Evolutionary conservation across 2,113 vertebrate species (phyloP), one percentile per base, ranked within the genome.

Genomic region (Mionectes macconnelli): DNA sequence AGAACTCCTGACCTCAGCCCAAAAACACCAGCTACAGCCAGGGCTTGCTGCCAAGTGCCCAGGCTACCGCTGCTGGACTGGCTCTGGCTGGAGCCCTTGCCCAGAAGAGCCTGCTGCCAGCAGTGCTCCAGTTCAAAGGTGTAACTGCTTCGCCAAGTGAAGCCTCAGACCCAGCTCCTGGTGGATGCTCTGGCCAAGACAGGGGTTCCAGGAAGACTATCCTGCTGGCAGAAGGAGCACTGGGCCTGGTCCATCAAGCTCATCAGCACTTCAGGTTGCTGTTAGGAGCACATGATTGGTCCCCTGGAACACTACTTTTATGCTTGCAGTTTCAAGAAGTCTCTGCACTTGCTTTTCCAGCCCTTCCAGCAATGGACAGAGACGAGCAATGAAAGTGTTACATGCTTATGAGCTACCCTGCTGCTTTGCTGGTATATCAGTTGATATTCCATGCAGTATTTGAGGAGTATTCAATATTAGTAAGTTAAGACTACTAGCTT

Each of bases 331-430:
- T 83, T 42, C 67, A 91, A 76, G 30, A 90, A 79, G 20, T 8
- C 39, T 83, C 67, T 91, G 39, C 49, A 40, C 33, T 80, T 86
- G 52, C 30, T 89, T 68, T 80, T 80, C 20, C 67, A 86, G 52
- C 10, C 12, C 44, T 9, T 52, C 40, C 52, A 57, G 47, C 33
- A 66, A 79, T 1, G 19, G 37, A 57, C 45, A 89, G 62, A 89
- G 0, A 1, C 14, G 16, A 79, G 31, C 35, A 84, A 45, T 17
- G n/a, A 10, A 25, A 64, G 35, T 28, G 18, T 77, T 45, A 68
- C 28, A 31, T 0, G 0, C 22, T 39, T 73, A 31, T n/a, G 27
- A 76, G 40, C 10, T 15, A 55, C 23, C 19, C 37, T 73, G 63
- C 23, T 69, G 73, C 55, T 66, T 40, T 80, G 33, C 24, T 24